Evolutionary conservation across 1,140 invertebrate genomes (phyloP), one percentile per base, ranked within the genome.

Genomic region (Eriosoma lanigerum): DNA sequence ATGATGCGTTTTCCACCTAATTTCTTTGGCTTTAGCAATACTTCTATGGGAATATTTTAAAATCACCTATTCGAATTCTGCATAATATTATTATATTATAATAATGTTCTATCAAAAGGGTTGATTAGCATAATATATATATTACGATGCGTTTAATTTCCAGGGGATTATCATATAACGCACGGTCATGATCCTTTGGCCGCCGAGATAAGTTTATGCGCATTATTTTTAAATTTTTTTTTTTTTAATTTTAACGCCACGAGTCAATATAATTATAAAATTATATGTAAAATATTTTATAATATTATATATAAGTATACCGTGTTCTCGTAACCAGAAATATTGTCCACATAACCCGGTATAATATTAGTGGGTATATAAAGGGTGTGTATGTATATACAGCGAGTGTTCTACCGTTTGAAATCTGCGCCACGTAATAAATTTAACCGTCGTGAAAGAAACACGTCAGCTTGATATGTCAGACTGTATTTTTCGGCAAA

Each of bases 381-480:
- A 15, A 8, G n/a, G 3, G 0, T 1, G 1, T 52, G 24, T 29
- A 32, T 75, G n/a, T 38, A 38, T 38, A 38, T 8, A 38, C 32
- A n/a, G 50, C 26, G 10, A 32, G 29, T 56, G 12, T 46, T 29
- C 17, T 24, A 24, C 52, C 6, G 50, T 12, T 76, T 56, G n/a
- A 76, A 76, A 54, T 60, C 29, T 26, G 32, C 5, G 19, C 54
- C n/a, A 2, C 15, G 54, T 60, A 76, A 76, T 76, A 76, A 76
- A 60, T 76, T 54, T 76, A 76, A 60, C 73, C 21, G 54, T 15
- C 54, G 56, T 76, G 32, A 76, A 76, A 76, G 73, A 76, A 76
- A 76, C 73, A 24, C 73, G 54, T 76, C 73, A 60, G 56, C 46
- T 44, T 60, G 32, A 46, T 46, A 76, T 32, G 72, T 76, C 73